These are phyloP conservation scores for Mobula hypostoma DNA, from an alignment of 2,113 vertebrate genomes.

Conservation along the genomic window DNA sequence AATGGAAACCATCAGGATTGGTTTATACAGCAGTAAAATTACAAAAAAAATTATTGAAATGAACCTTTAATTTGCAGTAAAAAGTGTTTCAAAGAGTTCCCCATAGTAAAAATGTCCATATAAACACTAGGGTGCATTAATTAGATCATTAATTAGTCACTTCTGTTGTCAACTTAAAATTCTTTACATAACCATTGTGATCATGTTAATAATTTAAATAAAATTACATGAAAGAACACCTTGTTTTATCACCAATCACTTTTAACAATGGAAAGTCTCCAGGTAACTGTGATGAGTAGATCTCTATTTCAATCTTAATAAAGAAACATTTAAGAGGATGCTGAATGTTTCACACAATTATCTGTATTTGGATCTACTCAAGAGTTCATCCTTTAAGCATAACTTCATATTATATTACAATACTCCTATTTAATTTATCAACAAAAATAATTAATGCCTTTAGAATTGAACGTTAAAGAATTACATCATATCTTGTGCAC, in stretches of 20 bases:
- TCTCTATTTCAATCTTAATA: not conserved
- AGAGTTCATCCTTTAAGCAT: not conserved
- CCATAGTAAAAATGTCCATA: conserved; percentile 29
- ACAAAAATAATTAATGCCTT: not conserved
- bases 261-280: conserved; percentile 13
- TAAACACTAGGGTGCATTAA: conserved; percentile 23
- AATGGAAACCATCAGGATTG: conserved; percentile 36
- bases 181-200: conserved; percentile 28
- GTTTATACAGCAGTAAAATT: conserved; percentile 36
- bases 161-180: conserved; percentile 26
- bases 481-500: not conserved
- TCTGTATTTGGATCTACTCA: not conserved
- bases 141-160: conserved; percentile 35
- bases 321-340: not conserved
- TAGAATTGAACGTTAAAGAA: not conserved
- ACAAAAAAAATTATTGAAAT: conserved; percentile 31
- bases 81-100: conserved; percentile 22
- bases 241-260: conserved; percentile 13
- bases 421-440: not conserved
- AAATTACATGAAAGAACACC: conserved; percentile 29
- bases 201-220: conserved; percentile 27
- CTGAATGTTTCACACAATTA: not conserved
- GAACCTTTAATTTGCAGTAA: conserved; percentile 32
- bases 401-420: not conserved
- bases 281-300: not conserved